These are phyloP conservation scores for Echiichthys vipera DNA, from an alignment of 2,797 vertebrate species.

Conservation along the genomic window DNA sequence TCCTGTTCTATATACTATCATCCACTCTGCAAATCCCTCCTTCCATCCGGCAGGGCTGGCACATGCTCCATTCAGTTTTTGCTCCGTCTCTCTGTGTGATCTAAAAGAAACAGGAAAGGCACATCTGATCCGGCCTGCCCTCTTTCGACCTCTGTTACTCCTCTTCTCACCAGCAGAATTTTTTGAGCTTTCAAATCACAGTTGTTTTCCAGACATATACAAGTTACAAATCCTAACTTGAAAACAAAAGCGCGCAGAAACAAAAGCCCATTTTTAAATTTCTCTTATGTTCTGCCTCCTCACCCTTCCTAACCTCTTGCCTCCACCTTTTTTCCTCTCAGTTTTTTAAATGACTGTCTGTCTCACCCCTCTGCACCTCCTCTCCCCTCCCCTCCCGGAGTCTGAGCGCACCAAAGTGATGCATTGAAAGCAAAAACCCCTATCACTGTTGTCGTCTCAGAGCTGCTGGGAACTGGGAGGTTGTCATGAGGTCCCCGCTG, in stretches of 20 bases:
- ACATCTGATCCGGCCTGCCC: slow-evolving; percentile 24
- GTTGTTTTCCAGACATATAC: background rate
- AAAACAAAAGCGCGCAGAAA: background rate
- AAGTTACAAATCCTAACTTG: background rate
- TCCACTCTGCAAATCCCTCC: slow-evolving; percentile 21
- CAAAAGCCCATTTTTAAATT: slow-evolving; percentile 32
- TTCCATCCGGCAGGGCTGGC: slow-evolving; percentile 20
- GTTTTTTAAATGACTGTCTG: slow-evolving; percentile 44
- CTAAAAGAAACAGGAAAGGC: slow-evolving; percentile 15
- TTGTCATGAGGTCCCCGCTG: slow-evolving; percentile 68
- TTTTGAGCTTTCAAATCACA: background rate
- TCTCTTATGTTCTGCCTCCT: slow-evolving; percentile 8
- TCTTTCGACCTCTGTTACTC: background rate
- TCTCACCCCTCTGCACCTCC: slow-evolving; percentile 36
- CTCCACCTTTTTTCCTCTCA: slow-evolving; percentile 51
- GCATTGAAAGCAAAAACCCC: slow-evolving; percentile 57
- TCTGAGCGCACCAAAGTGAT: slow-evolving; percentile 51
- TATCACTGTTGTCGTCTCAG: slow-evolving; percentile 47
- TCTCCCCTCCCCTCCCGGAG: slow-evolving; percentile 18
- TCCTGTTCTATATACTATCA: slow-evolving; percentile 10
- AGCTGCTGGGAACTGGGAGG: slow-evolving; percentile 52
- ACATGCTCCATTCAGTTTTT: slow-evolving; percentile 16
- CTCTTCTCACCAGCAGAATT: slow-evolving; percentile 4
- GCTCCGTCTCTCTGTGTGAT: slow-evolving; percentile 16
- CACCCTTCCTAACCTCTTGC: slow-evolving; percentile 40